Conservation (phyloP, 2,888 invertebrate species). For the Nebria brevicollis region DNA sequence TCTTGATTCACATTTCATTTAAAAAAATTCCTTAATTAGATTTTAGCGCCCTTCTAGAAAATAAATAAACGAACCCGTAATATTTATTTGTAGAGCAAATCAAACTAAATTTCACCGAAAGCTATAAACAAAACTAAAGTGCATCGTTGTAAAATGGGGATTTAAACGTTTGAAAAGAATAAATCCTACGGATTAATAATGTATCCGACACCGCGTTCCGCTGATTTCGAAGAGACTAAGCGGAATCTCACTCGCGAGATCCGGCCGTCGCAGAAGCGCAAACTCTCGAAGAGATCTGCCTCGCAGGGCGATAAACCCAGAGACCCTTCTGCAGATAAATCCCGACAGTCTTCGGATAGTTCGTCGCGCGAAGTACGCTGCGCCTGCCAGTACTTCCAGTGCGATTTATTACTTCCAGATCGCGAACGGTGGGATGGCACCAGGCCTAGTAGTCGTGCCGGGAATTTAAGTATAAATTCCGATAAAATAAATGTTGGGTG, state of each 20-base stretch:
- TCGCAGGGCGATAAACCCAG: conserved; percentile 75
- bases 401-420: conserved; percentile 82
- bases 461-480: conserved; percentile 48
- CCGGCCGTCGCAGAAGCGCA: conserved; percentile 36
- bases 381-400: conserved; percentile 86
- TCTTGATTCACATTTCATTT: no score
- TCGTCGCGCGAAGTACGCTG: conserved; percentile 81
- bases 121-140: neutral
- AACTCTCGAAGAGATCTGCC: conserved; percentile 66
- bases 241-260: conserved; percentile 49
- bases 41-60: no score
- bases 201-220: conserved; percentile 48
- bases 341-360: conserved; percentile 76
- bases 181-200: neutral
- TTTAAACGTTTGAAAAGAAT: neutral
- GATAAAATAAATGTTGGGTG: neutral
- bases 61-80: neutral
- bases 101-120: conserved; percentile 42
- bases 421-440: conserved; percentile 74
- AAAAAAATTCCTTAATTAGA: no score
- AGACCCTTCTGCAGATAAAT: conserved; percentile 70
- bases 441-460: conserved; percentile 53
- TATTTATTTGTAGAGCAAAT: neutral
- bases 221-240: conserved; percentile 48
- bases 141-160: neutral